Evolutionary conservation across 2,113 vertebrate genomes (phyloP), one percentile per base, ranked within the genome.

Genomic region (Promerops cafer): DNA sequence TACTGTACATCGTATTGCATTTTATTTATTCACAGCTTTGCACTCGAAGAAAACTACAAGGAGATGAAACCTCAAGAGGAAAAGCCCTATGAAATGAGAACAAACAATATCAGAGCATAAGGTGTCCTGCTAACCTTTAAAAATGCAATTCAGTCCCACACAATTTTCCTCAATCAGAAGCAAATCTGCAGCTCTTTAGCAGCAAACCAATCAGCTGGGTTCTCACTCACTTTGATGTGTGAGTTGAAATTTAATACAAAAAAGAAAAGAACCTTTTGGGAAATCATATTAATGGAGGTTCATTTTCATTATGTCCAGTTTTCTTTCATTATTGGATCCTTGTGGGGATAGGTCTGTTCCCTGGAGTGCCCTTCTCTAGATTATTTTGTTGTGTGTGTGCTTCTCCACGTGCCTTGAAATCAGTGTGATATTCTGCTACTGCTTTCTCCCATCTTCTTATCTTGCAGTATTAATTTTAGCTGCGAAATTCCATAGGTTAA

Each of bases 21-120:
- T 91, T 31, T 77, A 77, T 80, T 90, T 93, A 45, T 90, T 94
- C 75, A 90, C n/a, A 76, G 57, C 33, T 94, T 93, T 96, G 75
- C 54, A 30, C 47, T 77, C 9, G 2, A 16, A 83, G 63, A 57
- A 72, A 88, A 30, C 78, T 61, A 18, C 21, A 35, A 42, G 75
- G 40, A 53, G 19, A 39, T 72, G 52, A 83, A 94, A 45, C 28
- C 35, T 74, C 16, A 19, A 47, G 71, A 80, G 54, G 61, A 88
- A 42, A 77, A 92, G n/a, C 52, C 16, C 30, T 24, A 6, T 39
- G 66, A 90, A 94, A 92, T 77, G 39, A 86, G 91, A 88, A 44
- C 53, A 76, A 86, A 88, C 82, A 64, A 16, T 94, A 80, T 42
- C 75, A 47, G 82, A 85, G 54, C 70, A 53, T 40, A 22, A 93